Evolutionary conservation across 2,888 invertebrate species (phyloP), one percentile per base, ranked within the genome.

Genomic region (Andrena praecox): DNA sequence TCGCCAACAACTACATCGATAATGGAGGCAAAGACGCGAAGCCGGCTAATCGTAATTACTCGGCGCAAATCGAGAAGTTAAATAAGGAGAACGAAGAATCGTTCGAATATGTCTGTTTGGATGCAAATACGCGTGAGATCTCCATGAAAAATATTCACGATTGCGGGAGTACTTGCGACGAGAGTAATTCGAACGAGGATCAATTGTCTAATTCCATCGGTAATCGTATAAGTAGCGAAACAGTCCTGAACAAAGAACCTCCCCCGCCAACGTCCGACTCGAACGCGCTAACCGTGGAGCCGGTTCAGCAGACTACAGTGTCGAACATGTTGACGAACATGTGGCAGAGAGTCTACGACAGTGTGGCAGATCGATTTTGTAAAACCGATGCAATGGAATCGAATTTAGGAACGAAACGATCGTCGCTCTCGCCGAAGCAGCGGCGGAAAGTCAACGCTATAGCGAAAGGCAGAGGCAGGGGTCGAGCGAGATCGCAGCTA

Each of bases 401-500:
- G 7, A 74, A 82, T 20, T 66, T 77, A n/a, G 2, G 52, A 12
- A 76, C 54, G 27, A 89, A 89, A 74, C 81, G 78, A n/a, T 74
- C 77, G 1, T 73, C 77, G 1, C 74, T 67, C 12, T 88, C 83
- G 1, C 80, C 85, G 0, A 90, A 87, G 20, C 85, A 77, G 27
- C 77, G 84, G 6, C 85, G 85, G 31, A 91, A 87, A 42, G 50
- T 71, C 0, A 91, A 85, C 31, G 76, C 75, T 0, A 71, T 90
- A 12, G 87, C 91, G 1, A 87, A 87, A 20, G 84, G 85, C 16
- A 85, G 89, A 56, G 91, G 91, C 24, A 87, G 91, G 33, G 90
- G 91, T 35, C 86, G 92, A 7, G 91, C 86, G 0, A 90, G 86
- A 69, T 90, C 90, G 2, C 93, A 92, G 63, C 74, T 93, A 2